Evolutionary conservation across 35 echinoderm and acorn worm species (phyloP).

Genomic region (Ptychodera flava): DNA sequence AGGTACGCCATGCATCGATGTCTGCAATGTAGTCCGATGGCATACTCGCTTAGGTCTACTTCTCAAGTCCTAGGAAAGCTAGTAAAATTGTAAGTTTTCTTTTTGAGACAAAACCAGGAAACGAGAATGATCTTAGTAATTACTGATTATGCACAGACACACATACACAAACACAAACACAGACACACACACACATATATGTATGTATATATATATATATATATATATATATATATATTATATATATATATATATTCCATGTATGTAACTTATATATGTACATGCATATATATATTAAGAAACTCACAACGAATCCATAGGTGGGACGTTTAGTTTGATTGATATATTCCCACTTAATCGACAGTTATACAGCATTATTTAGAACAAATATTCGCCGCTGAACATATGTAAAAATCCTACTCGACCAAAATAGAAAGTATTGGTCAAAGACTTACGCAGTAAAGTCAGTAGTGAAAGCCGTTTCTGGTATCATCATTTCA

Average conservation of each 20-base stretch:
- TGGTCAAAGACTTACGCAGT: not conserved
- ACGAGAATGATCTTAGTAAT: not conserved
- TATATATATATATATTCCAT: too few species aligned
- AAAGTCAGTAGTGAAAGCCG: not conserved
- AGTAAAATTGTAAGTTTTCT: not conserved
- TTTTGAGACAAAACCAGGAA: not conserved
- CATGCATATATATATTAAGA: not conserved
- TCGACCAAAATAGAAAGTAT: not conserved
- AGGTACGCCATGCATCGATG: not conserved
- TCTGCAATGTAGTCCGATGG: not conserved
- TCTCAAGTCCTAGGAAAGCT: too few species aligned
- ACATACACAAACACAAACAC: too few species aligned
- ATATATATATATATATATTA: too few species aligned
- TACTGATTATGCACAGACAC: too few species aligned
- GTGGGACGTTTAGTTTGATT: too few species aligned
- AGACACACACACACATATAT: too few species aligned
- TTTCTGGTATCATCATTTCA: not conserved
- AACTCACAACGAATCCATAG: not conserved
- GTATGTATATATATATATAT: too few species aligned
- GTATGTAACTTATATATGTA: not conserved
- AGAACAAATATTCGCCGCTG: not conserved
- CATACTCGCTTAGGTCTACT: too few species aligned
- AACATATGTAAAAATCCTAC: not conserved
- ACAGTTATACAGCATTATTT: too few species aligned
- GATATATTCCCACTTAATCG: not conserved